Evolutionary conservation across 2,113 vertebrate species (phyloP), one percentile per base, ranked within the genome.

Genomic region (Embiotoca jacksoni): DNA sequence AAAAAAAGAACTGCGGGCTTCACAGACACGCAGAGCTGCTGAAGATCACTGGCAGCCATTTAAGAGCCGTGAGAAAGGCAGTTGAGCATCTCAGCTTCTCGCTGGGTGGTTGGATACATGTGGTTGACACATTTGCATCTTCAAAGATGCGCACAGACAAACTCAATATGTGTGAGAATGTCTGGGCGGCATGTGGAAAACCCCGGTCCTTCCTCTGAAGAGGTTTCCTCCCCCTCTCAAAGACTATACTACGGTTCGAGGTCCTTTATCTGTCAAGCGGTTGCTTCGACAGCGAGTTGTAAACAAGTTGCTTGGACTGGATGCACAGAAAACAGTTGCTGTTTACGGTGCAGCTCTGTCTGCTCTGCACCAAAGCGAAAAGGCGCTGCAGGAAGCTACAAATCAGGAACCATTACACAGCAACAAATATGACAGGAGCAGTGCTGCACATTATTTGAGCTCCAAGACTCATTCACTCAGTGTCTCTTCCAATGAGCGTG

Each of bases 71-170:
- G 91, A 90, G 90, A 92, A 91, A 90, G 75, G 74, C 89, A 83
- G 89, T 76, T 86, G 72, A 88, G 87, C 69, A 72, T 81, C 83
- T 81, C 78, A 5, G 81, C 80, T 75, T 78, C 86, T 82, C 82
- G 68, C 88, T 92, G 83, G 86, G 88, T 87, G 89, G 90, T 81
- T 87, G 88, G 86, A 80, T 89, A 90, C 88, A 92, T 93, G 92
- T 90, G 91, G 90, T 81, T 88, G 85, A 90, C 89, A 91, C 89
- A 90, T 91, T 92, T 90, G 90, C 91, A 92, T 93, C 89, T 91
- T 93, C 93, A 93, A 93, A 94, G 93, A 90, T 88, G 84, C 69
- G 59, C 82, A 72, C 90, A 85, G 91, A 85, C 91, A 92, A 92
- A 88, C 88, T 89, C 86, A 89, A 91, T 91, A 86, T 91, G 91